These are phyloP conservation scores for Prunella strophiata DNA, from an alignment of 2,797 vertebrate species.

Conservation along the genomic window DNA sequence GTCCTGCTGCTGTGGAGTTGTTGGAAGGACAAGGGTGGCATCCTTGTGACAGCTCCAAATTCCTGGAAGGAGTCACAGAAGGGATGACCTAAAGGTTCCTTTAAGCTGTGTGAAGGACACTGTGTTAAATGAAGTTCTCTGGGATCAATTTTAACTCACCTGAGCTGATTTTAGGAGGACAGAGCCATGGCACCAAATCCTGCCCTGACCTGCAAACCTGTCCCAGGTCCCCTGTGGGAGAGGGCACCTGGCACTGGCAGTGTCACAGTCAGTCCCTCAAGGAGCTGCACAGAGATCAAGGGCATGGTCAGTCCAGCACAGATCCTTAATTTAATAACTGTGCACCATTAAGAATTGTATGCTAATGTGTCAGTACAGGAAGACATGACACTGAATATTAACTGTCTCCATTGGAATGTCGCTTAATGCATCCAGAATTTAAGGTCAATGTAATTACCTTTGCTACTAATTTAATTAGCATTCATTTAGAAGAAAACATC, in stretches of 20 bases:
- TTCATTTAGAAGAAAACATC: neutral
- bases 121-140: neutral
- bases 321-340: neutral
- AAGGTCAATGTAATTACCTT: neutral
- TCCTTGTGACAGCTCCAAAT: neutral
- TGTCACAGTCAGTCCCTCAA: neutral
- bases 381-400: neutral
- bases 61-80: neutral
- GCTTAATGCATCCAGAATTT: neutral
- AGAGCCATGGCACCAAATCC: neutral
- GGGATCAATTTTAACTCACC: neutral
- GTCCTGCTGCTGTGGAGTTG: neutral
- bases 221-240: neutral
- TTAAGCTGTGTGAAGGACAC: neutral
- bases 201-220: neutral
- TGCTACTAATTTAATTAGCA: slow-evolving; percentile 22
- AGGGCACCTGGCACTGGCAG: neutral
- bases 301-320: rapidly evolving
- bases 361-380: neutral
- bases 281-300: neutral
- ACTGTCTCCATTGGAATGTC: neutral
- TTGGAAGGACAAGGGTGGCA: neutral
- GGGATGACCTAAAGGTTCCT: neutral
- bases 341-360: neutral
- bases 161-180: neutral